A percentile compares a stretch with the other conserved stretches of the same genome.
phyloP scores from a whole-genome alignment of 2,797 vertebrate species.

The Molossus alvarezi region DNA sequence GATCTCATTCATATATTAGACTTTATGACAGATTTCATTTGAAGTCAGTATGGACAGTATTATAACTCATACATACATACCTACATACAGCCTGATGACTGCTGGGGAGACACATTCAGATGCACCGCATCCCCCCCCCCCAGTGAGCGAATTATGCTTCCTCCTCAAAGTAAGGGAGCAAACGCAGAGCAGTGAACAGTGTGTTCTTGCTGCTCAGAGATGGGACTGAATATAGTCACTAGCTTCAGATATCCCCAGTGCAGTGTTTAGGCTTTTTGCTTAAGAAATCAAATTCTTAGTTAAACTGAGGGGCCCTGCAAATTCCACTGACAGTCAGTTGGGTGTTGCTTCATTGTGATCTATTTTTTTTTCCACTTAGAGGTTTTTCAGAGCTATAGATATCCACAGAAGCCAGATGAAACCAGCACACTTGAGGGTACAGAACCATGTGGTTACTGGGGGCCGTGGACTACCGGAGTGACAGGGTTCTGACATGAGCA shows the following conservation, averaged over 20 bases:
- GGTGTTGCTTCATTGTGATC: background rate
- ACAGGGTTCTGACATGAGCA: too few species aligned
- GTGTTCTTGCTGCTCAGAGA: background rate
- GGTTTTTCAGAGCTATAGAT: background rate
- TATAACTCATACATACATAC: background rate
- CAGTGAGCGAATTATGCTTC: background rate
- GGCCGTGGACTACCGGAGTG: too few species aligned
- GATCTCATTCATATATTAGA: background rate
- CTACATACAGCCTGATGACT: background rate
- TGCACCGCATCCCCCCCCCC: too few species aligned
- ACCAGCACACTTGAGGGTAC: background rate
- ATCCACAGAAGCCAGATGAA: background rate
- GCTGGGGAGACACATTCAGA: background rate
- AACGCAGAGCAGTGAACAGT: background rate
- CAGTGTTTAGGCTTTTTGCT: background rate
- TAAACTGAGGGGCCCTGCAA: background rate
- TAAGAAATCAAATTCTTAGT: background rate
- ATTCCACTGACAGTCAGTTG: too few species aligned
- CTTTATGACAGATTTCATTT: background rate
- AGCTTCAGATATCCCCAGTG: background rate
- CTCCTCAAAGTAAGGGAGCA: background rate
- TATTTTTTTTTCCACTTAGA: background rate
- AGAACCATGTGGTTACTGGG: background rate
- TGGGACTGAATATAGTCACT: background rate
- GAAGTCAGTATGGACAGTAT: background rate